phyloP scores from a whole-genome alignment of 2,888 invertebrate species.

The Polia nebulosa region DNA sequence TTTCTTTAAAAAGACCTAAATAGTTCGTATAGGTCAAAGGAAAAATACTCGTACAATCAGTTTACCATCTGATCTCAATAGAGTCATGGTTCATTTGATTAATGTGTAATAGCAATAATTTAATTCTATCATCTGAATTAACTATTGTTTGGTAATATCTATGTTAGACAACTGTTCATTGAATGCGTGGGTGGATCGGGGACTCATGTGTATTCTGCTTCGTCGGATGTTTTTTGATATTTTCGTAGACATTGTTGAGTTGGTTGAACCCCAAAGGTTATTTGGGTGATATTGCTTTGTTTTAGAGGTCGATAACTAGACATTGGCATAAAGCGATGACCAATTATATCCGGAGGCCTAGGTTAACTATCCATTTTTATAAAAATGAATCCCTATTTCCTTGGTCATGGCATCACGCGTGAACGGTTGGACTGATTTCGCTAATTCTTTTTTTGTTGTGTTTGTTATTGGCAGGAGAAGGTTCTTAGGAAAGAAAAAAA shows the following conservation, averaged over 20 bases:
- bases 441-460: no score
- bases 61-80: constrained; percentile 40
- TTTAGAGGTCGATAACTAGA: constrained; percentile 63
- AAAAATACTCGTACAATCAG: constrained; percentile 17
- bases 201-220: constrained; percentile 44
- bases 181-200: constrained; percentile 60
- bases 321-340: constrained; percentile 46
- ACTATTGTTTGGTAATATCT: constrained; percentile 72
- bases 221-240: constrained; percentile 30
- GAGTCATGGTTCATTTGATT: constrained; percentile 67
- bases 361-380: constrained; percentile 24
- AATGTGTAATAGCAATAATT: constrained; percentile 70
- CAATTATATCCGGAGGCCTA: constrained; percentile 55
- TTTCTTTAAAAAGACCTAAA: constrained; percentile 19
- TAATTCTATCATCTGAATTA: constrained; percentile 71
- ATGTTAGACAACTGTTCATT: constrained; percentile 66
- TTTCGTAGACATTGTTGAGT: constrained; percentile 53
- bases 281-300: constrained; percentile 62
- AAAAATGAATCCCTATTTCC: no score
- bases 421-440: no score
- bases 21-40: background rate
- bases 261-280: constrained; percentile 66
- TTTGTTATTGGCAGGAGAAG: no score
- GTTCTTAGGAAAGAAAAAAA: no score
- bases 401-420: no score